Conservation (phyloP, 2,797 vertebrate genomes). For the Molossus alvarezi region DNA sequence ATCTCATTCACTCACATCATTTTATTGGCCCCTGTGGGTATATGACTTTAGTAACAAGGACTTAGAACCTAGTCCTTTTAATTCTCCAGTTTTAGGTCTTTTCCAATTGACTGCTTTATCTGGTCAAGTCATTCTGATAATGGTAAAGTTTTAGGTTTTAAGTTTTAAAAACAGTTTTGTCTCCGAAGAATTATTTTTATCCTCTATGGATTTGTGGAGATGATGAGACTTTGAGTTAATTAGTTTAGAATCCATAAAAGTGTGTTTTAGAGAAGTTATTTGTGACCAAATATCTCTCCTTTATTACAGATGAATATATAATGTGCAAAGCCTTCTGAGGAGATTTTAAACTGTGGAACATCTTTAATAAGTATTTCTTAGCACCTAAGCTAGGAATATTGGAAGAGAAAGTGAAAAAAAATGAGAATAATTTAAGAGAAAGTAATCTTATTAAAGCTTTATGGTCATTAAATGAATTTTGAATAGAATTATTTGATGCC, state of each 20-base stretch:
- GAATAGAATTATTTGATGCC: constrained; percentile 46
- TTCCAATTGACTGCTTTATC: constrained; percentile 37
- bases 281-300: constrained; percentile 73
- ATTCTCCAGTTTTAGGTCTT: background rate
- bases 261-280: constrained; percentile 71
- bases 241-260: constrained; percentile 79
- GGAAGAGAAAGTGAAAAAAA: background rate
- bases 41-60: background rate
- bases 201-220: constrained; percentile 29
- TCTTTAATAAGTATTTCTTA: constrained; percentile 75
- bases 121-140: background rate
- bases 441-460: constrained; percentile 62
- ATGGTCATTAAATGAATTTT: constrained; percentile 71
- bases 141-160: background rate
- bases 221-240: constrained; percentile 65
- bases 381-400: constrained; percentile 71
- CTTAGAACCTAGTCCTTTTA: background rate
- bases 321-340: constrained; percentile 50
- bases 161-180: constrained; percentile 59
- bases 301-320: constrained; percentile 71
- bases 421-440: constrained; percentile 40
- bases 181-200: constrained; percentile 52
- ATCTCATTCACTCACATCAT: constrained; percentile 5
- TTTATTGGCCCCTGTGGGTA: background rate
- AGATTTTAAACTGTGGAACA: constrained; percentile 66